Percentiles rank a stretch among this genome's conserved stretches.
phyloP scores from a whole-genome alignment of 2,113 vertebrate genomes.

The Melospiza melodia region DNA sequence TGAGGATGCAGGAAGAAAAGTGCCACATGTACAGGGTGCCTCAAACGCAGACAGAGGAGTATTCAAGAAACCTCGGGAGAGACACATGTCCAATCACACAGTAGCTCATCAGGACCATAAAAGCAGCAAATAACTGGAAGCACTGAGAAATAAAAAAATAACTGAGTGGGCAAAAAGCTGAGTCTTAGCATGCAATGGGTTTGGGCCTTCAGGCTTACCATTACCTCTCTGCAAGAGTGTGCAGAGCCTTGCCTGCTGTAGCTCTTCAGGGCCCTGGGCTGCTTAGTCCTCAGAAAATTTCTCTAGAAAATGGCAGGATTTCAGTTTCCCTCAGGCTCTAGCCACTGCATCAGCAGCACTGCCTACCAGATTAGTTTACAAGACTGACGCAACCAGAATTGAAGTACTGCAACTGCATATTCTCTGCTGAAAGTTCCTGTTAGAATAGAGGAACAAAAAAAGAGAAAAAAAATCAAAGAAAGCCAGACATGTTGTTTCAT shows the following conservation, averaged over 20 bases:
- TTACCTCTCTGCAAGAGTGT: neutral
- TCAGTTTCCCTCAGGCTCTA: neutral
- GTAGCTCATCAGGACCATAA: neutral
- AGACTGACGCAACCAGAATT: neutral
- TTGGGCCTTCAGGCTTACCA: neutral
- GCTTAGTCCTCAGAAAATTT: neutral
- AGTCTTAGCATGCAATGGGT: neutral
- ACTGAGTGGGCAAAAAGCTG: neutral
- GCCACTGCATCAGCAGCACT: neutral
- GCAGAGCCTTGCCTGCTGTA: neutral
- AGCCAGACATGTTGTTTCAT: neutral
- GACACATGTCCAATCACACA: rapidly evolving
- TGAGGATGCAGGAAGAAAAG: neutral
- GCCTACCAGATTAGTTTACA: neutral
- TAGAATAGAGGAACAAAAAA: neutral
- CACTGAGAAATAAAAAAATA: neutral
- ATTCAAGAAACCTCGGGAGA: neutral
- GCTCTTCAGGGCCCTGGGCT: neutral
- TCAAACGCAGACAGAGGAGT: neutral
- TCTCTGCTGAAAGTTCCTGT: neutral
- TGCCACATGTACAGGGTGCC: neutral
- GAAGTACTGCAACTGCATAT: neutral
- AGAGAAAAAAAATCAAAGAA: neutral
- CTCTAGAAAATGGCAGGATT: neutral
- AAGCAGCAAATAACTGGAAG: neutral